These are phyloP conservation scores for Poeciliopsis paucimaculata DNA, from an alignment of 2,797 vertebrate species.

Conservation along the genomic window DNA sequence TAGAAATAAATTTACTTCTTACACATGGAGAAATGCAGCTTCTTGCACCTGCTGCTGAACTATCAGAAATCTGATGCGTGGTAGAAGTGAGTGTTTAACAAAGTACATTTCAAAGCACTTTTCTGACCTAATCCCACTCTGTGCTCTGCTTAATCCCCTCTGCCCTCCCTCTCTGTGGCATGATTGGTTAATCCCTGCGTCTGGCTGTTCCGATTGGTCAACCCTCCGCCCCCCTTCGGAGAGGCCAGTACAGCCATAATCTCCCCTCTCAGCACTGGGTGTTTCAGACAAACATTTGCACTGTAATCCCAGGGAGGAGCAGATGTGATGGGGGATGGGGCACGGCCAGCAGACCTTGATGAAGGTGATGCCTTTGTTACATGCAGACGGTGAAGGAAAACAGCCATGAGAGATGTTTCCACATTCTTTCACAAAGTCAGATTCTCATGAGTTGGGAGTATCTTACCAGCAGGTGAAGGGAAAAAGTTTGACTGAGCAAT, in stretches of 20 bases:
- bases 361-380: constrained; percentile 61
- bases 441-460: background rate
- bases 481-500: background rate
- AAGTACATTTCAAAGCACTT: constrained; percentile 68
- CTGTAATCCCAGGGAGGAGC: constrained; percentile 77
- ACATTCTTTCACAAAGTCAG: background rate
- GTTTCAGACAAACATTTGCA: constrained; percentile 76
- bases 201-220: constrained; percentile 69
- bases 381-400: constrained; percentile 4
- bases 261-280: constrained; percentile 61
- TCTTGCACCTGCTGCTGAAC: constrained; percentile 7
- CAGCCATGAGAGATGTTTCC: background rate
- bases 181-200: constrained; percentile 80
- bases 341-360: constrained; percentile 66
- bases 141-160: constrained; percentile 66
- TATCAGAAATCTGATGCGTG: constrained; percentile 10
- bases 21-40: constrained; percentile 3
- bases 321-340: constrained; percentile 80
- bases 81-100: constrained; percentile 11
- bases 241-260: constrained; percentile 69
- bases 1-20: background rate
- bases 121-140: constrained; percentile 75
- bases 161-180: constrained; percentile 62
- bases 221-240: constrained; percentile 25
- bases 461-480: background rate